phyloP scores from a whole-genome alignment of 2,888 invertebrate genomes.

The Harpalus rubripes region DNA sequence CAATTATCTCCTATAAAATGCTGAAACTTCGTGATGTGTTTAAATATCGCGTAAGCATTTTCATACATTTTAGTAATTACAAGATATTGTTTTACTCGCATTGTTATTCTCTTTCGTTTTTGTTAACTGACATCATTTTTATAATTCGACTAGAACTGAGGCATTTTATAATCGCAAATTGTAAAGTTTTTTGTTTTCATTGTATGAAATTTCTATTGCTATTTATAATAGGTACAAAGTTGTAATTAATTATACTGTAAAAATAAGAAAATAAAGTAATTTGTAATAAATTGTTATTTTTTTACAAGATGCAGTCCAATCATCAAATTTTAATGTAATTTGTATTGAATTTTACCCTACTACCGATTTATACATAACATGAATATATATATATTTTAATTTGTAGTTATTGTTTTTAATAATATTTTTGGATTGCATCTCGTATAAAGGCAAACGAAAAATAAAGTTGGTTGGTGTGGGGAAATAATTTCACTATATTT shows the following conservation, averaged over 20 bases:
- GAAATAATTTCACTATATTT: conserved; percentile 57
- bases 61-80: conserved; percentile 31
- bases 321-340: neutral
- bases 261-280: conserved; percentile 55
- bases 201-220: conserved; percentile 54
- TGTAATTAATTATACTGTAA: conserved; percentile 60
- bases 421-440: conserved; percentile 29
- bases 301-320: conserved; percentile 31
- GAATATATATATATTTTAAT: too few relatives aligned
- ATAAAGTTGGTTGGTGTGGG: conserved; percentile 17
- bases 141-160: conserved; percentile 36
- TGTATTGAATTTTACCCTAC: too few relatives aligned
- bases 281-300: conserved; percentile 58
- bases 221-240: conserved; percentile 60
- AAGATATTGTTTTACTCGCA: conserved; percentile 29
- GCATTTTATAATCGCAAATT: conserved; percentile 35
- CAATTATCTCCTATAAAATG: conserved; percentile 44
- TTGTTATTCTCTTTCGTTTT: conserved; percentile 19
- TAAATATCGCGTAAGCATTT: conserved; percentile 32
- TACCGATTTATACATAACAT: too few relatives aligned
- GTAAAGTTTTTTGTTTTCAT: conserved; percentile 12
- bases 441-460: conserved; percentile 10
- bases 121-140: conserved; percentile 31
- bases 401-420: too few relatives aligned
- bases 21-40: conserved; percentile 32